Conservation (phyloP, 2,113 vertebrate species). For the Python bivittatus region DNA sequence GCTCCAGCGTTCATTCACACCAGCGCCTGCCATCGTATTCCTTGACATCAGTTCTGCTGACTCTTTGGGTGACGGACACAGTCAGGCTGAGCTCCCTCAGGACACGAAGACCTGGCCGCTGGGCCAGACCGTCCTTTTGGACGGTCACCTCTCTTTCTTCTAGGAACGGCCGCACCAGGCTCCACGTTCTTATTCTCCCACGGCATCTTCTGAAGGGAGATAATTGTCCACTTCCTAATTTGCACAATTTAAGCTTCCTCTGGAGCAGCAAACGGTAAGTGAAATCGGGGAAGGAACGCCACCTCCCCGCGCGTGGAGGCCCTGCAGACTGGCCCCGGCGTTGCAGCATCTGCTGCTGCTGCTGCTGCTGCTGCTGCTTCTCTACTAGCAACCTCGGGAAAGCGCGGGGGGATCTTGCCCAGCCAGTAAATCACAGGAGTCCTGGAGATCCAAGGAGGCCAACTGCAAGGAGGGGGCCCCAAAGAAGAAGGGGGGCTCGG, state of each 20-base stretch:
- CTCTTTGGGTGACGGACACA: neutral
- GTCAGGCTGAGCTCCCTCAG: neutral
- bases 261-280: neutral
- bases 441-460: neutral
- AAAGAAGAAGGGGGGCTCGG: neutral
- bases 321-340: neutral
- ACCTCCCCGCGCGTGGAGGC: too few relatives aligned
- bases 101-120: neutral
- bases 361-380: neutral
- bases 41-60: neutral
- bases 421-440: neutral
- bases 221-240: neutral
- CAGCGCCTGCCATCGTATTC: neutral
- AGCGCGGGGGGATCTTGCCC: too few relatives aligned
- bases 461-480: neutral
- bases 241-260: neutral
- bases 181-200: rapidly evolving
- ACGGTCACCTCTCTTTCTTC: neutral
- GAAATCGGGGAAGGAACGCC: too few relatives aligned
- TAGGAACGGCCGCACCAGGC: neutral
- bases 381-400: too few relatives aligned
- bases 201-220: neutral
- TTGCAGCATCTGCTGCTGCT: neutral
- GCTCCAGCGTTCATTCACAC: neutral
- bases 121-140: neutral